Evolutionary conservation across 2,797 vertebrate genomes (phyloP).

Genomic region (Menidia menidia): DNA sequence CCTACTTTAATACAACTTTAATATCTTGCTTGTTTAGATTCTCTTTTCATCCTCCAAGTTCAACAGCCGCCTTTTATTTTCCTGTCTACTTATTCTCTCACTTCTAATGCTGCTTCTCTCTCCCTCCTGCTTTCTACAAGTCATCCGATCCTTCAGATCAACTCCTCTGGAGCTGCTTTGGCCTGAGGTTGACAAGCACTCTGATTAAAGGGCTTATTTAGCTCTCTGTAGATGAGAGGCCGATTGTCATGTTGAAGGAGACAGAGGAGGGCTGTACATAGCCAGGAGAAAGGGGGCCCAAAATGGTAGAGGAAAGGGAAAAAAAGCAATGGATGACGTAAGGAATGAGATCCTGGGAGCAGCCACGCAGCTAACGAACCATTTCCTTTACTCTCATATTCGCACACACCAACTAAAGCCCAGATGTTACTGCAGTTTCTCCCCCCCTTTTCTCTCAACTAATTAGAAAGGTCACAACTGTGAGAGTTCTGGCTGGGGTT

Average conservation of each 20-base stretch:
- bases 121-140: conserved; percentile 45
- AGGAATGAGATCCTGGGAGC: conserved; percentile 70
- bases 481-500: conserved; percentile 73
- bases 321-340: conserved; percentile 63
- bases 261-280: conserved; percentile 59
- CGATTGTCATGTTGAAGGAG: conserved; percentile 70
- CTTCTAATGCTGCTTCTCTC: conserved; percentile 30
- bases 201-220: conserved; percentile 82
- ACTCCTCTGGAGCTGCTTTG: conserved; percentile 64
- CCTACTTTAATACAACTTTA: conserved; percentile 23
- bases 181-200: conserved; percentile 70
- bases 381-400: conserved; percentile 73
- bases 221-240: conserved; percentile 71
- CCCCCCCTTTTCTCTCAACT: conserved; percentile 54
- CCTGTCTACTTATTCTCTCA: conserved; percentile 39
- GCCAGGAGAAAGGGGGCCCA: conserved; percentile 47
- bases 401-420: conserved; percentile 52
- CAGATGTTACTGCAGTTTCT: conserved; percentile 50
- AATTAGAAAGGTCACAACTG: conserved; percentile 78
- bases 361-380: conserved; percentile 67
- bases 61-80: conserved; percentile 51
- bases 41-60: conserved; percentile 34
- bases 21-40: conserved; percentile 31
- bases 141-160: conserved; percentile 74
- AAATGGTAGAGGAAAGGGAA: conserved; percentile 33